Base-by-base conservation (phyloP, 2,113 vertebrate genomes). In the Peucedramus taeniatus region DNA sequence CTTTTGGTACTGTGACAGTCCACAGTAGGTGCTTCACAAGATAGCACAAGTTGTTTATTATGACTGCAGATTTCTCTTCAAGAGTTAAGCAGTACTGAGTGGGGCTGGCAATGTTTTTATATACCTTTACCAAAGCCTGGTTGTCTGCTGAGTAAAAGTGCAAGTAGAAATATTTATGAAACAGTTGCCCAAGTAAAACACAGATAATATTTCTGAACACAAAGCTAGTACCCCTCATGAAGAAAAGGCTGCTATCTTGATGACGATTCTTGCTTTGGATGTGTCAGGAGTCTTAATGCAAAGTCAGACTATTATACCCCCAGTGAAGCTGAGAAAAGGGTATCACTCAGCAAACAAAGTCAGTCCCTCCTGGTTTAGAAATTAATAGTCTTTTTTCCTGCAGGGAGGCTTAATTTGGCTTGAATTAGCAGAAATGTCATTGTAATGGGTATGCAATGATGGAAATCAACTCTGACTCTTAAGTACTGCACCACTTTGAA, bases 391-490 rank as follows among this genome's bases (percentile, higher is more conserved):
- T 83, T 92, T 71, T 90, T 44, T 88, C 80, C 84, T 40, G 27
- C 44, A 81, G 49, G 6, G 42, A 92, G 26, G 28, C 28, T 77
- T 86, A 75, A 84, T 92, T 94, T 78, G 64, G 40, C 50, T 61
- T 82, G 74, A 91, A 87, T 85, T 93, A 84, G 50, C 76, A 95
- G 57, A 94, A 87, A 72, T 87, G 66, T 84, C 86, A 57, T 40
- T 93, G 77, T 35, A 82, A 82, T 87, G 63, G 30, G 49, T 65
- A 56, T 45, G 23, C 47, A 70, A 1, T 75, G 59, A 70, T 82
- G 75, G 61, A 93, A 96, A 87, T 88, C 39, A 37, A 53, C 31
- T 60, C 86, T 93, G 66, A 27, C 79, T 70, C 35, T 90, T 51
- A 60, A 69, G 39, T 51, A 63, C 70, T 88, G 64, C 61, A 51